A percentile compares a stretch with the other conserved stretches of the same genome.
phyloP scores from a whole-genome alignment of 2,888 invertebrate species.

The Epistrophe grossulariae region DNA sequence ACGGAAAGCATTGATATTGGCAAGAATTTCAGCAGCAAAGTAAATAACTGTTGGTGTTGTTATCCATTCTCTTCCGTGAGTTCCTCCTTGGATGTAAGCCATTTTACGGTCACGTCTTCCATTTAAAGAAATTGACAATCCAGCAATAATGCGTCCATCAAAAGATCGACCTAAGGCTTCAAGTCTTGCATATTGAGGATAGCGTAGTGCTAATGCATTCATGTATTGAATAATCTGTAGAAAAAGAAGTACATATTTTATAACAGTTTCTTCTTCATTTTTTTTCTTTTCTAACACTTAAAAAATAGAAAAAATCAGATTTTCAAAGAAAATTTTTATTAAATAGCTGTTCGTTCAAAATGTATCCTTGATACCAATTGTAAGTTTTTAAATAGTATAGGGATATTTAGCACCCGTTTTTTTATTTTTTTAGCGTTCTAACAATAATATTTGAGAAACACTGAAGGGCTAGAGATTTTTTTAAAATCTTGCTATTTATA shows the following conservation, averaged over 20 bases:
- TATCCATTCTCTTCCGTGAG: conserved; percentile 88
- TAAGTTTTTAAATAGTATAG: no score
- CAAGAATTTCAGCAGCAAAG: conserved; percentile 87
- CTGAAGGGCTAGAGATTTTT: no score
- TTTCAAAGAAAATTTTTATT: no score
- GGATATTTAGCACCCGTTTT: no score
- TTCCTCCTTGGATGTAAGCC: conserved; percentile 82
- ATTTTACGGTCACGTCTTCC: conserved; percentile 80
- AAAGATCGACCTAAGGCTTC: conserved; percentile 81
- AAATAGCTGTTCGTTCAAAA: no score
- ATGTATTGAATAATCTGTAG: conserved; percentile 81
- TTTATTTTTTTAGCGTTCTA: no score
- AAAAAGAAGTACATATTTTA: background rate
- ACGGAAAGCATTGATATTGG: conserved; percentile 84
- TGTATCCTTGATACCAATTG: no score
- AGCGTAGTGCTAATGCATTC: conserved; percentile 80
- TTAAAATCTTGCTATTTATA: no score
- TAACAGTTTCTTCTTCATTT: background rate
- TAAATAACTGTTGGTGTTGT: conserved; percentile 88
- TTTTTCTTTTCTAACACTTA: no score
- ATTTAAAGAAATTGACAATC: conserved; percentile 80
- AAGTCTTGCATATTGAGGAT: conserved; percentile 78
- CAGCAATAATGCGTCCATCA: conserved; percentile 82
- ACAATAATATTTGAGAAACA: no score
- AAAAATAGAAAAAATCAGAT: no score